Conservation (phyloP, 1,140 invertebrate genomes). For the Magallana gigas region DNA sequence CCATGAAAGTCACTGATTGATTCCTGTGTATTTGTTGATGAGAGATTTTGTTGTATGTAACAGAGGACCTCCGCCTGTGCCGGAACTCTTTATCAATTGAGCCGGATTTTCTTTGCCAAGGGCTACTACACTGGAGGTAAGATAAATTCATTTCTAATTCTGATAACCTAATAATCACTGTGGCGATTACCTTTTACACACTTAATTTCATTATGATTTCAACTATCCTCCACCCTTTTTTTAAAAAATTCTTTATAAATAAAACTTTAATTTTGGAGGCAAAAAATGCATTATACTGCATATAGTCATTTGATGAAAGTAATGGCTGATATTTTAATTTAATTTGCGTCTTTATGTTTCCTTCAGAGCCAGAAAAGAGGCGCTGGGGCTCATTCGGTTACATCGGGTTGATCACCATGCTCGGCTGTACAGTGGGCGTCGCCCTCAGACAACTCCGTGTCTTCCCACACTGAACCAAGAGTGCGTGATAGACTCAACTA, state of each 20-base stretch:
- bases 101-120: conserved; percentile 79
- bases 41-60: conserved; percentile 11
- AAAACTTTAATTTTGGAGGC: too few species aligned
- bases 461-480: not conserved
- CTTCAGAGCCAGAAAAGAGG: conserved; percentile 78
- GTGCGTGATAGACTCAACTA: not conserved
- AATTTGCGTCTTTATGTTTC: conserved; percentile 42
- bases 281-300: too few species aligned
- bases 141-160: not conserved
- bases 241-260: too few species aligned
- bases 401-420: conserved; percentile 76
- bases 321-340: too few species aligned
- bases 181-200: too few species aligned
- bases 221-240: too few species aligned
- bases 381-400: conserved; percentile 79
- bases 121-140: conserved; percentile 81
- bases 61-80: conserved; percentile 76
- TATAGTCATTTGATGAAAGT: too few species aligned
- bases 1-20: not conserved
- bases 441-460: conserved; percentile 64
- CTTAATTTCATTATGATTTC: too few species aligned
- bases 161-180: too few species aligned
- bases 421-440: conserved; percentile 75
- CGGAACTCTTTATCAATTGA: conserved; percentile 78
- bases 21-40: not conserved